phyloP scores from a whole-genome alignment of 2,888 invertebrate genomes.

The Tiliacea aurago region DNA sequence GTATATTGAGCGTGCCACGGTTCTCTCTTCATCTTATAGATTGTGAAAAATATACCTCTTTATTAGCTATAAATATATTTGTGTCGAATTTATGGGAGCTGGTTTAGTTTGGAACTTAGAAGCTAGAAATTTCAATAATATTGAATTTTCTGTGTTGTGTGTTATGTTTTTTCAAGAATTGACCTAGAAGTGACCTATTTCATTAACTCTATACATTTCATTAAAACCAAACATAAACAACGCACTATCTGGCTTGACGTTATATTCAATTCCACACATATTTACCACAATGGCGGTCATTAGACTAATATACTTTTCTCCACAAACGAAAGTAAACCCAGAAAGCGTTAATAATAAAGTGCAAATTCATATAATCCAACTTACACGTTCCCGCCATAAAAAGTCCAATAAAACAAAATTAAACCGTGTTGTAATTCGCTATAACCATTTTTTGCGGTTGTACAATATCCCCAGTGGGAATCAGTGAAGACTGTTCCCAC shows the following conservation, averaged over 20 bases:
- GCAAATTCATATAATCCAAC: slow-evolving; percentile 56
- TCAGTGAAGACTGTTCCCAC: slow-evolving; percentile 67
- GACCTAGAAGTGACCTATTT: no score
- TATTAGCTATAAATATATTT: slow-evolving; percentile 47
- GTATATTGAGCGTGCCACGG: slow-evolving; percentile 78
- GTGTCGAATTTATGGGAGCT: slow-evolving; percentile 17
- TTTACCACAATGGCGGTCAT: slow-evolving; percentile 53
- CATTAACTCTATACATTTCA: slow-evolving; percentile 12
- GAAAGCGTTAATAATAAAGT: slow-evolving; percentile 52
- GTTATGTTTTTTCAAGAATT: no score
- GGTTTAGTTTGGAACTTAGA: background rate
- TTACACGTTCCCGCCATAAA: slow-evolving; percentile 58
- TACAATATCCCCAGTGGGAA: slow-evolving; percentile 61
- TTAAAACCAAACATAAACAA: slow-evolving; percentile 32
- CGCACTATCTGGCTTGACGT: slow-evolving; percentile 29
- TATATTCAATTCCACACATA: slow-evolving; percentile 56
- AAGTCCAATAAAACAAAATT: slow-evolving; percentile 66
- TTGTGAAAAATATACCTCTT: slow-evolving; percentile 54
- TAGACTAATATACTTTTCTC: slow-evolving; percentile 47
- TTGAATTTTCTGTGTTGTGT: no score
- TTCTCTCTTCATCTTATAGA: slow-evolving; percentile 70
- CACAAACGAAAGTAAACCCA: slow-evolving; percentile 43
- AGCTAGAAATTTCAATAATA: background rate
- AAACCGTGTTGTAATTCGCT: slow-evolving; percentile 70
- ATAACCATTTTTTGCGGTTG: slow-evolving; percentile 68